phyloP scores from a whole-genome alignment of 2,797 vertebrate genomes.

The Dryobates pubescens region DNA sequence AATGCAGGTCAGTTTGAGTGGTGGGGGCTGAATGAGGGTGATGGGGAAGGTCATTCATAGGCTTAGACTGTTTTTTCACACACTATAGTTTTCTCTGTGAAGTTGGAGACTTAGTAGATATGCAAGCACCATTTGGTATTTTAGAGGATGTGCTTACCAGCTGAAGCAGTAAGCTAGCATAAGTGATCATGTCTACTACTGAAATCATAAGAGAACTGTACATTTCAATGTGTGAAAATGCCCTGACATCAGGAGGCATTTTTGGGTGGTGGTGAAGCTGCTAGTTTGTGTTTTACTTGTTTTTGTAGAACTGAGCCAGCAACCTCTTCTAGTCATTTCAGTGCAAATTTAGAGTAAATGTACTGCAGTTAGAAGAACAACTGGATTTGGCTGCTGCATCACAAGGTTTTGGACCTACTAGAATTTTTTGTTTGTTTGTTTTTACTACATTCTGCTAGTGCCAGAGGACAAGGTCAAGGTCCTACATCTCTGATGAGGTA shows the following conservation, averaged over 20 bases:
- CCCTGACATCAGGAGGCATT: neutral
- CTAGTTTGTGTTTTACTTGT: conserved; percentile 20
- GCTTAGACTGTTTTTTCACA: neutral
- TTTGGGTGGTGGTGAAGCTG: neutral
- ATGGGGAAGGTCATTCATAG: neutral
- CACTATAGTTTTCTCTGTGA: neutral
- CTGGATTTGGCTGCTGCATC: neutral
- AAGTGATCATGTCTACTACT: neutral
- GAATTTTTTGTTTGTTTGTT: neutral
- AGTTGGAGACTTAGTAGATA: neutral
- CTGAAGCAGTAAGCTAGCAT: neutral
- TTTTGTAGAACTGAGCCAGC: conserved; percentile 43
- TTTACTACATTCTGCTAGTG: neutral
- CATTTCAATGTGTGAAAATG: neutral
- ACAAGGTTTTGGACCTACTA: neutral
- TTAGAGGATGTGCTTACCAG: neutral
- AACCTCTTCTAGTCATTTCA: conserved; percentile 39
- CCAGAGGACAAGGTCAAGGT: neutral
- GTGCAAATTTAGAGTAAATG: conserved; percentile 37
- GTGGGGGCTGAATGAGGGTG: neutral
- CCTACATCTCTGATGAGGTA: neutral
- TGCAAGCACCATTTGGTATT: neutral
- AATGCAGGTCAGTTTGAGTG: neutral
- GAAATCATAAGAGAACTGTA: neutral
- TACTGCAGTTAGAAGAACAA: conserved; percentile 5